Percentiles rank a stretch among this genome's conserved stretches.
Evolutionary conservation across 2,797 vertebrate genomes (phyloP).

Genomic region (Ficedula albicollis): DNA sequence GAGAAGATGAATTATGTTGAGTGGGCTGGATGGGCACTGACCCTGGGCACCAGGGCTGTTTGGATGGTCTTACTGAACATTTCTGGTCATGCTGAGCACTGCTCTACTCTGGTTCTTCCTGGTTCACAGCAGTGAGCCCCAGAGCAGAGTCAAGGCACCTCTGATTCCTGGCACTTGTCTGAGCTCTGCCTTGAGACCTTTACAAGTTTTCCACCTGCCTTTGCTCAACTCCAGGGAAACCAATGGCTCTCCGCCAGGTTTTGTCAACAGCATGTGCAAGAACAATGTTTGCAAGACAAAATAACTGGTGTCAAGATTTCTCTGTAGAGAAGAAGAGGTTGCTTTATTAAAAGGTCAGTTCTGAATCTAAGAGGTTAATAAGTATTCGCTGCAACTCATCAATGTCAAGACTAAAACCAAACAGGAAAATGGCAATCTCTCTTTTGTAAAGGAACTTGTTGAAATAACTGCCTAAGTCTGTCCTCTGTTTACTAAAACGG

Average conservation of each 20-base stretch:
- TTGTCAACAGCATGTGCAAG: not conserved
- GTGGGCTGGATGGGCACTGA: not conserved
- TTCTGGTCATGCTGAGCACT: not conserved
- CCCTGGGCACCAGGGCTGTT: not conserved
- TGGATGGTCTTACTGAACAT: not conserved
- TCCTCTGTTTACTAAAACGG: conserved; percentile 68
- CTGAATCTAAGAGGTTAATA: conserved; percentile 48
- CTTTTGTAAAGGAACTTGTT: conserved; percentile 64
- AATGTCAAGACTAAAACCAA: conserved; percentile 58
- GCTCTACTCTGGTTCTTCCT: not conserved
- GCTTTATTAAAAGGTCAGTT: conserved; percentile 11
- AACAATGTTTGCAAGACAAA: not conserved
- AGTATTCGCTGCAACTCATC: conserved; percentile 25
- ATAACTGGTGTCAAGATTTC: not conserved
- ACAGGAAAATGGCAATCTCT: conserved; percentile 64
- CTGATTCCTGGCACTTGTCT: not conserved
- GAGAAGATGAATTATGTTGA: not conserved
- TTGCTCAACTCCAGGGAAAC: not conserved
- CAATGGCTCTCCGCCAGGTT: not conserved
- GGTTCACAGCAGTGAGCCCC: not conserved
- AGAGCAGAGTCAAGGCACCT: not conserved
- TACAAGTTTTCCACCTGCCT: not conserved
- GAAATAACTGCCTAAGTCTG: conserved; percentile 67
- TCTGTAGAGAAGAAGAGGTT: not conserved
- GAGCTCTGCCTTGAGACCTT: not conserved